A percentile compares a stretch with the other conserved stretches of the same genome.
Conservation (phyloP, 2,888 invertebrate genomes). For the Brachyptera putata region DNA sequence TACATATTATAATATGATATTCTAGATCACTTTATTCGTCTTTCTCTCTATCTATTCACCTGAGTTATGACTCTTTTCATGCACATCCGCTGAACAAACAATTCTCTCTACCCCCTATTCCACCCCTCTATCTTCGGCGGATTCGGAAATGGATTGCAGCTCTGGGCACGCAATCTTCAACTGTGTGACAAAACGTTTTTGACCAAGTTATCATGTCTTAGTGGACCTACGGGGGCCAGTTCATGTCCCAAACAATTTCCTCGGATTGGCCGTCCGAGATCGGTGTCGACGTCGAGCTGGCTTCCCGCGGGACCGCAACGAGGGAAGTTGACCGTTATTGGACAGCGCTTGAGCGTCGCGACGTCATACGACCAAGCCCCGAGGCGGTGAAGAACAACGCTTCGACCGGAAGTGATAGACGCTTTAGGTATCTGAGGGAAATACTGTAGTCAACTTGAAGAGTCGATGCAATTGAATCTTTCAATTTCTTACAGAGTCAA, state of each 20-base stretch:
- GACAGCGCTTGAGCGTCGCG: neutral
- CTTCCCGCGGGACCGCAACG: neutral
- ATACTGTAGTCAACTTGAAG: no score
- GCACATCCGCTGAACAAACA: neutral
- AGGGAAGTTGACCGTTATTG: constrained; percentile 3
- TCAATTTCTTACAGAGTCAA: no score
- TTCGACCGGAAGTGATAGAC: no score
- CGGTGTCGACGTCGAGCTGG: neutral
- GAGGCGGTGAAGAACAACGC: no score
- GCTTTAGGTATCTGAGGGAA: no score
- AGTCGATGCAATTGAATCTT: no score
- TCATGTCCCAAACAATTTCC: constrained; percentile 30
- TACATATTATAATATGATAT: no score
- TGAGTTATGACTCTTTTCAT: neutral
- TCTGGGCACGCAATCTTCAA: constrained; percentile 24
- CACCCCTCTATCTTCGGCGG: no score
- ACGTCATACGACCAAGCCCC: no score
- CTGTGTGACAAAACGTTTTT: constrained; percentile 19
- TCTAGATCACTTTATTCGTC: no score
- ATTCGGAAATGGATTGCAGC: constrained; percentile 17
- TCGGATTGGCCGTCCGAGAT: constrained; percentile 26
- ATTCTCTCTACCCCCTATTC: neutral
- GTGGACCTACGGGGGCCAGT: constrained; percentile 15
- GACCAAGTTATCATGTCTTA: constrained; percentile 23
- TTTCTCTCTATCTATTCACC: no score